Evolutionary conservation across 1,140 invertebrate species (phyloP), one percentile per base, ranked within the genome.

Genomic region (Drosophila paulistorum): DNA sequence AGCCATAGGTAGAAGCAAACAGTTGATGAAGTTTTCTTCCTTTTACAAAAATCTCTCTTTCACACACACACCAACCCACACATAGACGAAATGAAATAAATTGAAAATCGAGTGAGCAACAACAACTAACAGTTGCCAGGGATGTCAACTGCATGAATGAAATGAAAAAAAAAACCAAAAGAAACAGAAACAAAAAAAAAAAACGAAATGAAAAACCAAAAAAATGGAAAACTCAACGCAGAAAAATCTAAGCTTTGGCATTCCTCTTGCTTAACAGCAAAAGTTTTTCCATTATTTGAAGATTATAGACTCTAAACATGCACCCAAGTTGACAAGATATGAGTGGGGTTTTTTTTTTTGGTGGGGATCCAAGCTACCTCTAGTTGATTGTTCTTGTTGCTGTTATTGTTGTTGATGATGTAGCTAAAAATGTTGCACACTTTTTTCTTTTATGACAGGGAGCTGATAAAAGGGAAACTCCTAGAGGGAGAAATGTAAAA

Each of bases 281-380:
- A 90, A 90, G 83, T 90, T 90, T 90, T 90, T 90, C 87, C 87
- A 90, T 90, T 90, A 90, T 90, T 90, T 90, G 87, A 90, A 90
- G 87, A 90, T 90, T 90, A 90, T 90, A 90, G 82, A 90, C 82
- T 90, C 87, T 87, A 90, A 90, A 90, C 79, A 87, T 86, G 78
- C 68, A 30, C 70, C 59, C 58, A 73, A 70, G 58, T 71, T 81
- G 83, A 80, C 73, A 83, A 77, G 84, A 82, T 77, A 82, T 77
- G 83, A 71, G 71, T 7, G 45, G 45, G 7, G 17, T 3, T 30
- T 30, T 30, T 30, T 1, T 1, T 30, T 30, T 30, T 5, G 30
- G 17, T 10, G 45, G 68, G 65, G 42, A 35, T 13, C 39, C n/a
- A 23, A 11, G 7, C 48, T 6, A 58, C 51, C 62, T 76, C 73